Evolutionary conservation across 2,888 invertebrate genomes (phyloP).

Genomic region (Abrostola triplasia): DNA sequence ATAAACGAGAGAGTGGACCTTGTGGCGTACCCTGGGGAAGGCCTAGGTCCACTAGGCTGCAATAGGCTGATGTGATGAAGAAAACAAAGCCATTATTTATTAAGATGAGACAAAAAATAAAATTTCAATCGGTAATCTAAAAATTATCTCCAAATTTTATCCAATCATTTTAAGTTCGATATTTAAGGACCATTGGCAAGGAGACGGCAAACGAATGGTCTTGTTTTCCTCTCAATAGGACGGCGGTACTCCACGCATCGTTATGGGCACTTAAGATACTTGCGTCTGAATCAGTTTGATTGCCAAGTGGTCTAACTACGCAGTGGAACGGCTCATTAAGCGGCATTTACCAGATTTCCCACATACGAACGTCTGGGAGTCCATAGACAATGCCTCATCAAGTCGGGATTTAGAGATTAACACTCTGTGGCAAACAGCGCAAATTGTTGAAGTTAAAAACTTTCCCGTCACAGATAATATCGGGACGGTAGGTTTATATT

Average conservation of each 20-base stretch:
- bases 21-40: too few species aligned
- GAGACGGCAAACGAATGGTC: constrained; percentile 19
- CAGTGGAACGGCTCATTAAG: constrained; percentile 53
- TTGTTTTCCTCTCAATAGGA: constrained; percentile 28
- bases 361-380: constrained; percentile 31
- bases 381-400: constrained; percentile 54
- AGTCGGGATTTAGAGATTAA: constrained; percentile 49
- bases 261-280: constrained; percentile 14
- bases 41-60: too few species aligned
- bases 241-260: background rate
- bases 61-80: too few species aligned
- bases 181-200: background rate
- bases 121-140: too few species aligned
- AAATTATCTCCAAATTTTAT: too few species aligned
- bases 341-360: constrained; percentile 45
- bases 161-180: background rate
- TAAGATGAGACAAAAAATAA: too few species aligned
- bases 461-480: background rate
- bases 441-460: constrained; percentile 4
- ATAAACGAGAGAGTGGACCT: too few species aligned
- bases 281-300: constrained; percentile 47
- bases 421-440: constrained; percentile 19
- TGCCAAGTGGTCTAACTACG: constrained; percentile 45
- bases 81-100: too few species aligned
- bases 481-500: background rate